Conservation (phyloP, 2,888 invertebrate genomes). For the Tipula confusa region DNA sequence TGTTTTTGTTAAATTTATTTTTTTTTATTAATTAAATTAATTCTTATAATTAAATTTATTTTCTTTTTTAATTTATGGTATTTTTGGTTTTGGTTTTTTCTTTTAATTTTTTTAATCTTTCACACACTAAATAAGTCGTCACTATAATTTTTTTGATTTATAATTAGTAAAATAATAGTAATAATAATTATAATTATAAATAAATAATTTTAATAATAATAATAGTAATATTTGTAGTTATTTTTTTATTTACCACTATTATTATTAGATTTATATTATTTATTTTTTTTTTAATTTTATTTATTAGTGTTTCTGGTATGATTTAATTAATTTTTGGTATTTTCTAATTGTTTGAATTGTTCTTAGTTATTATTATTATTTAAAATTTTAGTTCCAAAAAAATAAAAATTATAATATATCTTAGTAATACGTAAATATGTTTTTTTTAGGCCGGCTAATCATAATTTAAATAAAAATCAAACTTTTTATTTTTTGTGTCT, state of each 20-base stretch:
- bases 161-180: background rate
- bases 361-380: constrained; percentile 32
- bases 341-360: constrained; percentile 32
- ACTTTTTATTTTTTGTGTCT: background rate
- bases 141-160: constrained; percentile 28
- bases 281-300: constrained; percentile 12
- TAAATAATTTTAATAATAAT: background rate
- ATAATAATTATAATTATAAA: constrained; percentile 1
- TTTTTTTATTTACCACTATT: background rate
- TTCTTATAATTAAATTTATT: constrained; percentile 36
- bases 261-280: background rate
- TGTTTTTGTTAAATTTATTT: constrained; percentile 33
- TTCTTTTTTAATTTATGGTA: constrained; percentile 34
- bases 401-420: background rate
- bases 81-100: constrained; percentile 34
- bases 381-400: background rate
- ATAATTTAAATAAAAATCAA: background rate
- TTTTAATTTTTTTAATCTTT: constrained; percentile 32
- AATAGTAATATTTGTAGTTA: background rate
- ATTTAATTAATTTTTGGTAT: constrained; percentile 5
- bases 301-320: constrained; percentile 33
- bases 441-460: constrained; percentile 12
- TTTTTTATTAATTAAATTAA: constrained; percentile 33
- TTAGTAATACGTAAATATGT: background rate
- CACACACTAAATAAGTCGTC: constrained; percentile 29